Conservation (phyloP, 2,888 invertebrate species). For the Halictus ligatus region DNA sequence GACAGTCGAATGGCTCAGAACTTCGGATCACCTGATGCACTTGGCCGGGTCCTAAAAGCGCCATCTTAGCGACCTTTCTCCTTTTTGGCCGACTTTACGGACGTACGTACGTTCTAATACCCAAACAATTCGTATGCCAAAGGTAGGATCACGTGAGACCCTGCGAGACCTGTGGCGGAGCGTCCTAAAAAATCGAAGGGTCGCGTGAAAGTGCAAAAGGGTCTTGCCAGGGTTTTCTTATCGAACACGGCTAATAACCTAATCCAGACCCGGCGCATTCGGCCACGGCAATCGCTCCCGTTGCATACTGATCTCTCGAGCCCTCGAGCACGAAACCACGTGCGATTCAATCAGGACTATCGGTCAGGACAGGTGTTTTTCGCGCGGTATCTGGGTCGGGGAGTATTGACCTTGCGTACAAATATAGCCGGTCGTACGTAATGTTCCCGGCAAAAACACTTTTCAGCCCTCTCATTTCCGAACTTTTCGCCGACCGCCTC, state of each 20-base stretch:
- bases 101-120: neutral
- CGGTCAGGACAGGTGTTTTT: conserved; percentile 62
- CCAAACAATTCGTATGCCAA: neutral
- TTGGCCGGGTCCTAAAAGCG: neutral
- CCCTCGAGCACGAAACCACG: conserved; percentile 48
- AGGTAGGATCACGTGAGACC: neutral
- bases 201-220: conserved; percentile 41
- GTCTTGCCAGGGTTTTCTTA: conserved; percentile 16
- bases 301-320: conserved; percentile 56
- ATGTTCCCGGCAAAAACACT: conserved; percentile 35
- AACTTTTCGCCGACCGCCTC: neutral
- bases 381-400: conserved; percentile 59
- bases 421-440: conserved; percentile 51
- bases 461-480: conserved; percentile 21
- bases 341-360: conserved; percentile 58
- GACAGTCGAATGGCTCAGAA: neutral
- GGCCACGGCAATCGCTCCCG: conserved; percentile 43
- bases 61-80: neutral
- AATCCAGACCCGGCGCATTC: conserved; percentile 24
- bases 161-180: neutral
- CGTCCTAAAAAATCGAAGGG: neutral
- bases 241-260: conserved; percentile 29
- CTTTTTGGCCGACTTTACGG: neutral
- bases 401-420: conserved; percentile 64
- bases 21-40: neutral